Conservation (phyloP, 2,113 vertebrate genomes). For the Pseudorasbora parva region DNA sequence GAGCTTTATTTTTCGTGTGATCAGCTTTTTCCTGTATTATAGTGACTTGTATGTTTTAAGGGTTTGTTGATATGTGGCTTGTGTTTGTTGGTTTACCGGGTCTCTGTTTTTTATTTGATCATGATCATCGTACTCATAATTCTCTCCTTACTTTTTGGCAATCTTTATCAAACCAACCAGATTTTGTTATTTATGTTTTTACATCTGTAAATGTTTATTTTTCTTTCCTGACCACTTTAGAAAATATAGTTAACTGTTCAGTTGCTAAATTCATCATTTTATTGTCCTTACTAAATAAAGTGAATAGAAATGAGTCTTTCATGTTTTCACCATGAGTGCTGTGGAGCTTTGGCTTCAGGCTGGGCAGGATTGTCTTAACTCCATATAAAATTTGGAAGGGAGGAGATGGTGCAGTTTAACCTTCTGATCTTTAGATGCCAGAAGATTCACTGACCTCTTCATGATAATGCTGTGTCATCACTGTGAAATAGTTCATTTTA, state of each 20-base stretch:
- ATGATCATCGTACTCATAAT: no score
- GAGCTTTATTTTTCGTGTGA: background rate
- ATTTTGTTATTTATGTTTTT: background rate
- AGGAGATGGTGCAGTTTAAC: no score
- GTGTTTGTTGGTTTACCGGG: background rate
- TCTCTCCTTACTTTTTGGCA: background rate
- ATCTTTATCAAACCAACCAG: no score
- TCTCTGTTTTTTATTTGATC: background rate
- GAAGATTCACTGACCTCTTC: background rate
- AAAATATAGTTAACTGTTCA: background rate
- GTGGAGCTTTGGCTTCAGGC: no score
- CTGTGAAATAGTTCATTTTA: background rate
- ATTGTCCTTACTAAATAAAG: no score
- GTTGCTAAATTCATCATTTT: no score
- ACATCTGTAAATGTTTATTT: background rate
- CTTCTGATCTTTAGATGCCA: no score
- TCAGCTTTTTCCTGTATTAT: background rate
- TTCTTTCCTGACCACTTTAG: background rate
- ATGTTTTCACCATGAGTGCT: no score
- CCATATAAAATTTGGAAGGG: no score
- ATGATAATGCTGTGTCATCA: background rate
- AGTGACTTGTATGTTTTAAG: background rate
- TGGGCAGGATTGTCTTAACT: no score
- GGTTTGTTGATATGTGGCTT: background rate
- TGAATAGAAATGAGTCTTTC: no score